Evolutionary conservation across 2,113 vertebrate species (phyloP).

Genomic region (Lagopus muta): DNA sequence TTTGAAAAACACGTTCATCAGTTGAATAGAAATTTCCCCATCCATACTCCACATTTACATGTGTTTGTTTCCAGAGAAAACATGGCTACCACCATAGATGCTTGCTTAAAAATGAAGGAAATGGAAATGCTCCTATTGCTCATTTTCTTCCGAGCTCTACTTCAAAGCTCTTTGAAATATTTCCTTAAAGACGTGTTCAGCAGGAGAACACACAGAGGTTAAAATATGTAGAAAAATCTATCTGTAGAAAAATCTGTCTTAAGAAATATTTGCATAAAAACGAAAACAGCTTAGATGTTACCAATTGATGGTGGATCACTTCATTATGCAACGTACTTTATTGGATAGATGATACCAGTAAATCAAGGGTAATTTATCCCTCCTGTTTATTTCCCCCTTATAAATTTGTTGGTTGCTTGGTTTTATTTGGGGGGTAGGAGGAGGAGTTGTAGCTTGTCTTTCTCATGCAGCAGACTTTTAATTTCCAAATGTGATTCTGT

Average conservation of each 20-base stretch:
- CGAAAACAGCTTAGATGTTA: background rate
- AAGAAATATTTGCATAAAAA: background rate
- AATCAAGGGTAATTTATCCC: background rate
- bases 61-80: background rate
- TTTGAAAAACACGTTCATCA: background rate
- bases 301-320: background rate
- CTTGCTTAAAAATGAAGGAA: background rate
- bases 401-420: background rate
- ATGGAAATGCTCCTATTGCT: background rate
- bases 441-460: background rate
- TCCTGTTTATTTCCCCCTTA: background rate
- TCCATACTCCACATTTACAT: background rate
- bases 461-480: background rate
- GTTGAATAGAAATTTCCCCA: background rate
- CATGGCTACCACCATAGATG: background rate
- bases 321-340: slow-evolving; percentile 23
- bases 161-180: background rate
- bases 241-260: background rate
- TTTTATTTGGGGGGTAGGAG: background rate
- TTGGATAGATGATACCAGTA: background rate
- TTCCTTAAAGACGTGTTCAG: background rate
- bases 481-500: background rate
- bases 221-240: background rate
- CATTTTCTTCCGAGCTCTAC: background rate
- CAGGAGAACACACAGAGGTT: background rate